A percentile compares a stretch with the other conserved stretches of the same genome.
Evolutionary conservation across 2,113 vertebrate species (phyloP).

Genomic region (Anarhynchus alexandrinus): DNA sequence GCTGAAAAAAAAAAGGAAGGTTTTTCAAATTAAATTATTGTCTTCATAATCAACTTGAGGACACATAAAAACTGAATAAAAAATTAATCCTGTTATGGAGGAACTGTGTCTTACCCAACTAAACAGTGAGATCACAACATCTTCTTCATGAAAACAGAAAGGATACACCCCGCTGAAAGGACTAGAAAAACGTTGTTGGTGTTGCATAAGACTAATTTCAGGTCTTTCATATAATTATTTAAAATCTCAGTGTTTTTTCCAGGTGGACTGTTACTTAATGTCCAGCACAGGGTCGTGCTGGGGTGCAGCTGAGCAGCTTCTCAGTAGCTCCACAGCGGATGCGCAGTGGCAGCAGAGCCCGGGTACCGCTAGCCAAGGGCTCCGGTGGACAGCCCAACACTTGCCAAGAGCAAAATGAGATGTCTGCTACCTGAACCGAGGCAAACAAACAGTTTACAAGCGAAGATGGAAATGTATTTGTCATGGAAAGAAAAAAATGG

Average conservation of each 20-base stretch:
- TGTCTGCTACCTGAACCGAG: not conserved
- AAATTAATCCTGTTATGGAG: slow-evolving; percentile 71
- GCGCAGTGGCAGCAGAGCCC: not conserved
- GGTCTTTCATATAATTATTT: not conserved
- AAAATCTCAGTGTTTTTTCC: not conserved
- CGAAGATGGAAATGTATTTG: not conserved
- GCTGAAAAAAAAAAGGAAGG: slow-evolving; percentile 47
- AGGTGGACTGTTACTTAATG: not conserved
- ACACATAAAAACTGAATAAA: slow-evolving; percentile 75
- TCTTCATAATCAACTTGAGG: slow-evolving; percentile 76
- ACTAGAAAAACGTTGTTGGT: not conserved
- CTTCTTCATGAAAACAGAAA: slow-evolving; percentile 68
- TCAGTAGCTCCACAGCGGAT: not conserved
- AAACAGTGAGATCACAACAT: slow-evolving; percentile 30
- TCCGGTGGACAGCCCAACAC: not conserved
- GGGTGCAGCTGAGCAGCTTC: not conserved
- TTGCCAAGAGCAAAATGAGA: not conserved
- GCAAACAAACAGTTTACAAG: not conserved
- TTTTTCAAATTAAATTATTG: slow-evolving; percentile 78
- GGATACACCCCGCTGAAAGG: not conserved
- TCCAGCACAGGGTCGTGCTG: not conserved
- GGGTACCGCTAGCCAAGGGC: not conserved
- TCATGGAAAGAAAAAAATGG: not conserved
- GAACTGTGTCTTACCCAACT: slow-evolving; percentile 61
- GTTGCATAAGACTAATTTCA: not conserved